Evolutionary conservation across 2,797 vertebrate genomes (phyloP).

Genomic region (Coranthus polyacanthus): DNA sequence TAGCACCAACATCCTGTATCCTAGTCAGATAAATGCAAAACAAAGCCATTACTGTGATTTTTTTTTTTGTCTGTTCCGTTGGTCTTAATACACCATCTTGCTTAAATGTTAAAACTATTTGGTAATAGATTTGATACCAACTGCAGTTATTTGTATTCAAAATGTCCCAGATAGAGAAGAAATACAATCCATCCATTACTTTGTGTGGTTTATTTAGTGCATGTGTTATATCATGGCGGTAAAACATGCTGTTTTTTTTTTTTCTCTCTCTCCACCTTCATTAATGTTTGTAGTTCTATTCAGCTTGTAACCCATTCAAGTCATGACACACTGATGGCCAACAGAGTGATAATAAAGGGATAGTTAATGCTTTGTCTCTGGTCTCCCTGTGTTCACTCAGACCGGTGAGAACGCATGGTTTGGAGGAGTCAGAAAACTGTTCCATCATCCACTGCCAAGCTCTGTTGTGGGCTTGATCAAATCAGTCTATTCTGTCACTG

Average conservation of each 20-base stretch:
- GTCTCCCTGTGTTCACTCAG: too few species aligned
- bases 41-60: conserved; percentile 26
- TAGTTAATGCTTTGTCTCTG: conserved; percentile 54
- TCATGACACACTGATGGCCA: conserved; percentile 52
- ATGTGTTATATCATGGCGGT: too few species aligned
- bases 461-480: conserved; percentile 51
- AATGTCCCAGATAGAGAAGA: conserved; percentile 8
- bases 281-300: conserved; percentile 11
- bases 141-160: not conserved
- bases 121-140: not conserved
- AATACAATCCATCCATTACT: too few species aligned
- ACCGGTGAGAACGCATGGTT: too few species aligned
- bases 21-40: conserved; percentile 17
- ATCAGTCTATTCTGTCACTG: conserved; percentile 50
- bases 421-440: conserved; percentile 66
- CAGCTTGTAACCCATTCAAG: conserved; percentile 16
- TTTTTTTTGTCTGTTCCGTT: conserved; percentile 13
- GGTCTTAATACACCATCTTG: not conserved
- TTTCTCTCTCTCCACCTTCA: not conserved
- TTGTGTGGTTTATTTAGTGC: too few species aligned
- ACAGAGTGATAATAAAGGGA: conserved; percentile 45
- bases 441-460: conserved; percentile 64
- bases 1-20: conserved; percentile 27
- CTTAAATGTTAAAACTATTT: conserved; percentile 3
- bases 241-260: not conserved